Base-by-base conservation (phyloP, 2,797 vertebrate genomes). In the Cossypha dichroa region DNA sequence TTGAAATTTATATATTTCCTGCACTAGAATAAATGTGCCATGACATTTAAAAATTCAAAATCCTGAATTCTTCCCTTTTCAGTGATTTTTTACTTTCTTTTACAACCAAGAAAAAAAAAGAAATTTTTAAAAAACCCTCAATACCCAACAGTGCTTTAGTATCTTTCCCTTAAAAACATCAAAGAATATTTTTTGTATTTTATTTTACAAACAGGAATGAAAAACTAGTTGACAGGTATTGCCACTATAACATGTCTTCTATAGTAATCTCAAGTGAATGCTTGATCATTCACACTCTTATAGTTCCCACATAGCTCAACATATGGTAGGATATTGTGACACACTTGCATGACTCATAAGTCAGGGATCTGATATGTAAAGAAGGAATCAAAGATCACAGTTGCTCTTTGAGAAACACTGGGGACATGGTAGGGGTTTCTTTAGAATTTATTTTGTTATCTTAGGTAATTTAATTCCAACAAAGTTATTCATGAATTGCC, bases 81-180 rank as follows among this genome's bases (percentile, higher is more conserved):
- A 55, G 19, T 43, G 18, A 36, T 55, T 72, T 86, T 70, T 46
- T 23, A 18, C 21, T 66, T 73, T 63, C 11, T 64, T 77, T 51
- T 69, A 34, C 15, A 60, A 38, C 1, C 7, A 55, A 51, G 17
- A 1, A 11, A 10, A 29, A 41, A 48, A 28, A 11, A 6, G 5
- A 43, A 21, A 11, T 10, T 34, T 15, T 12, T 2, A 22, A 18
- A 33, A 52, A 45, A 2, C 0, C 3, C 6, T 11, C 0, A 0
- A 38, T 62, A 38, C 4, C 1, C 9, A 59, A 2, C 4, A 64
- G 6, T 5, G 2, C 1, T 80, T 73, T 51, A 31, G 48, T 33
- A 29, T 17, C 38, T 40, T 76, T 54, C 17, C 6, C n/a, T 83
- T 45, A 16, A 83, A 76, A 83, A 52, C 45, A 15, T 43, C 5